A percentile compares a stretch with the other conserved stretches of the same genome.
Evolutionary conservation across 1,140 invertebrate species (phyloP).

Genomic region (Saccostrea glomerata): DNA sequence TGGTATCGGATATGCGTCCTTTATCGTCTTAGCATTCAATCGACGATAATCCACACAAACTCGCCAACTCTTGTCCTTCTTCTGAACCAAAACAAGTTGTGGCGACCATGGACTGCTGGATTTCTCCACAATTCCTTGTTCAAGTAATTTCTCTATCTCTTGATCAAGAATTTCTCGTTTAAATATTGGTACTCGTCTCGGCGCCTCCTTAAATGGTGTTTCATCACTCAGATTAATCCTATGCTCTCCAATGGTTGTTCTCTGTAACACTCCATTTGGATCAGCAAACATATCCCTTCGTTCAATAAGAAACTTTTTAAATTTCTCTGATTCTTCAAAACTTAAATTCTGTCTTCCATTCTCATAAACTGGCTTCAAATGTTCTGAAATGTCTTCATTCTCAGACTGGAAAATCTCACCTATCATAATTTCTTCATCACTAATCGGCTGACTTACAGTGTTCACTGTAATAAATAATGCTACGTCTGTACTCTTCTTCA

Average conservation of each 20-base stretch:
- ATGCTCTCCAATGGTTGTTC: constrained; percentile 16
- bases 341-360: not conserved
- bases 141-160: constrained; percentile 39
- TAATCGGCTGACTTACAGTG: not conserved
- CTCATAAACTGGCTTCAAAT: not conserved
- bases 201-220: constrained; percentile 25
- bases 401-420: too few species aligned
- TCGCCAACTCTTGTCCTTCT: constrained; percentile 42
- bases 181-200: constrained; percentile 33
- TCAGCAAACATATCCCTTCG: not conserved
- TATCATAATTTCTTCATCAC: not conserved
- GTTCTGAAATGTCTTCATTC: not conserved
- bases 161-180: constrained; percentile 38
- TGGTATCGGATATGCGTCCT: constrained; percentile 37
- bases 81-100: constrained; percentile 44
- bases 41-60: constrained; percentile 42
- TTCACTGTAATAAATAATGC: not conserved
- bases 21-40: constrained; percentile 11
- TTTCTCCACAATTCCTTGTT: constrained; percentile 40
- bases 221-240: constrained; percentile 7
- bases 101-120: constrained; percentile 49
- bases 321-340: not conserved
- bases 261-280: not conserved
- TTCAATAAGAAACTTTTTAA: not conserved
- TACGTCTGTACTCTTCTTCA: constrained; percentile 6